Percentiles rank a stretch among this genome's conserved stretches.
These are phyloP conservation scores for Tenthredo notha DNA, from an alignment of 2,888 invertebrate genomes.

Conservation along the genomic window DNA sequence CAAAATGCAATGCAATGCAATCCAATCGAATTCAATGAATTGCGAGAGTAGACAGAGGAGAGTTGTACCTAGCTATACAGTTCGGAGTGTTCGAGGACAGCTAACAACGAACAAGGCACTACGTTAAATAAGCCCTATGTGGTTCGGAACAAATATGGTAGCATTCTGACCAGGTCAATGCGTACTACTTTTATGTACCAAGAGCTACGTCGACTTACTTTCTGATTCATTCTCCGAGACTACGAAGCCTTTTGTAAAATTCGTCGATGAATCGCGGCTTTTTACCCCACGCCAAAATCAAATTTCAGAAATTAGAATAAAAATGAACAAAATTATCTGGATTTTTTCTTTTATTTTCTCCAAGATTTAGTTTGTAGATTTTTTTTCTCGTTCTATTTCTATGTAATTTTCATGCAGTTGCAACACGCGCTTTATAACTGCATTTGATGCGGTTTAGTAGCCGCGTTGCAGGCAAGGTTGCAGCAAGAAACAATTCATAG, in stretches of 20 bases:
- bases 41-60: slow-evolving; percentile 2
- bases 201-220: slow-evolving; percentile 39
- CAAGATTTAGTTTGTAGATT: not conserved
- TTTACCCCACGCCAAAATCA: not conserved
- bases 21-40: not conserved
- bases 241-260: slow-evolving; percentile 19
- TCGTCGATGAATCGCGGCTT: not conserved
- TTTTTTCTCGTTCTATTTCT: not conserved
- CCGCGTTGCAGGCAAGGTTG: slow-evolving; percentile 4
- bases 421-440: not conserved
- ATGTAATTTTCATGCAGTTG: not conserved
- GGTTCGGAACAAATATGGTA: slow-evolving; percentile 71
- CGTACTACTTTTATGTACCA: slow-evolving; percentile 75
- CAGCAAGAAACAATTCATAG: not conserved
- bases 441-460: not conserved
- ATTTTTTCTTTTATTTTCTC: not conserved
- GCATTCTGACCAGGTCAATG: slow-evolving; percentile 75
- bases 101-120: slow-evolving; percentile 15
- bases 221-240: slow-evolving; percentile 49
- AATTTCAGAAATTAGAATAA: not conserved
- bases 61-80: not conserved
- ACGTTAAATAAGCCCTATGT: slow-evolving; percentile 12
- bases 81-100: slow-evolving; percentile 17
- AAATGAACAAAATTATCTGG: not conserved
- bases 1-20: not conserved